These are phyloP conservation scores for Neostethus bicornis DNA, from an alignment of 2,797 vertebrate species.

Conservation along the genomic window DNA sequence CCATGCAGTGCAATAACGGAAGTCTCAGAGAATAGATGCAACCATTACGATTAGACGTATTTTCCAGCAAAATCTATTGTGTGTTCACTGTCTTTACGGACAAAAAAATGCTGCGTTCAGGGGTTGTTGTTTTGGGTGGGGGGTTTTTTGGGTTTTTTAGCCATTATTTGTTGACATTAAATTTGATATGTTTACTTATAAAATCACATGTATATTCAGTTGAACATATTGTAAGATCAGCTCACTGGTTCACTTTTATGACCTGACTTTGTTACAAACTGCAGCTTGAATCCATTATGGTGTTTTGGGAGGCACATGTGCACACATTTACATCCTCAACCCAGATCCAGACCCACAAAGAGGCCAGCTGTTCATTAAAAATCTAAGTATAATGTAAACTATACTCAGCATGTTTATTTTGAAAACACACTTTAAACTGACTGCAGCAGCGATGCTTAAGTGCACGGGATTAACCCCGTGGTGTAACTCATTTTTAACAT, in stretches of 20 bases:
- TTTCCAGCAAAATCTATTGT: too few relatives aligned
- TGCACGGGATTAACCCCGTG: constrained; percentile 1
- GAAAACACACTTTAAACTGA: not conserved
- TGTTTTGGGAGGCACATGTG: not conserved
- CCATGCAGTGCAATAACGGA: too few relatives aligned
- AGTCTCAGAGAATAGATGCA: too few relatives aligned
- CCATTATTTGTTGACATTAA: too few relatives aligned
- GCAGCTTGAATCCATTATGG: too few relatives aligned
- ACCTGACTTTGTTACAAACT: not conserved
- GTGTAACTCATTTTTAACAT: constrained; percentile 23
- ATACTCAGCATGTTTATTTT: not conserved
- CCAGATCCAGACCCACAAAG: not conserved
- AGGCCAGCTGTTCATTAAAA: not conserved
- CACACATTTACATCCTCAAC: not conserved
- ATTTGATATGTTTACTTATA: too few relatives aligned
- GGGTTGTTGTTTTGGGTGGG: too few relatives aligned
- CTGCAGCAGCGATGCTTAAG: not conserved
- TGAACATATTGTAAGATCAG: not conserved
- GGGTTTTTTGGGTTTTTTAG: too few relatives aligned
- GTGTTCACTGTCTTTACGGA: too few relatives aligned
- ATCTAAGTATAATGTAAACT: not conserved
- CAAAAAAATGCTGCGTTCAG: too few relatives aligned
- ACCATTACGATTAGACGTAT: too few relatives aligned
- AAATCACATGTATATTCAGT: not conserved
- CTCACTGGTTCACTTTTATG: not conserved